Conservation (phyloP, 2,797 vertebrate genomes). For the Molossus alvarezi region DNA sequence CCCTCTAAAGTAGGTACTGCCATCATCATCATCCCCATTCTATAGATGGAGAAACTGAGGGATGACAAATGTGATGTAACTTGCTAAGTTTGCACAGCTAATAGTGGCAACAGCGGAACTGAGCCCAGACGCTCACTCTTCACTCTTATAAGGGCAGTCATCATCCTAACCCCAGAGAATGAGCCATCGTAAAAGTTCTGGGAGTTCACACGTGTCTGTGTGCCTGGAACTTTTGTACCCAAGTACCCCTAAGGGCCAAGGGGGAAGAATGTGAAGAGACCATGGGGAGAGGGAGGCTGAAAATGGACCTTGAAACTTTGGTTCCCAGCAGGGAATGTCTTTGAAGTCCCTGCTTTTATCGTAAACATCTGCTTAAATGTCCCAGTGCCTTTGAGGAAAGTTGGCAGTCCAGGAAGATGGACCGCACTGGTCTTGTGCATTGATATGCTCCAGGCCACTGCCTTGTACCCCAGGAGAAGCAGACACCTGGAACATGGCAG, state of each 20-base stretch:
- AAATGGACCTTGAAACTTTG: slow-evolving; percentile 64
- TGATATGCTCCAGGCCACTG: not conserved
- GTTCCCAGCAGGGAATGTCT: slow-evolving; percentile 54
- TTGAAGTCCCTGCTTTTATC: slow-evolving; percentile 72
- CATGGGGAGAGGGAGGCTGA: not conserved
- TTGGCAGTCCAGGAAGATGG: not conserved
- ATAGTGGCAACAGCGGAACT: not conserved
- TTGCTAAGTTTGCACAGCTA: not conserved
- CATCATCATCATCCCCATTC: not conserved
- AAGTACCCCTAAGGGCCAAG: not conserved
- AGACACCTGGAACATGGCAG: not conserved
- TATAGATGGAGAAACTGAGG: slow-evolving; percentile 24
- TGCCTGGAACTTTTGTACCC: slow-evolving; percentile 38
- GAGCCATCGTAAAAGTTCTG: not conserved
- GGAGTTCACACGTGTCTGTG: not conserved
- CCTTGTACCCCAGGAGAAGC: slow-evolving; percentile 18
- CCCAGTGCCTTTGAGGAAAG: slow-evolving; percentile 51
- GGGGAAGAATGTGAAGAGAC: slow-evolving; percentile 15
- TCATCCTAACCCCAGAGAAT: slow-evolving; percentile 25
- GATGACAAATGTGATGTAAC: not conserved
- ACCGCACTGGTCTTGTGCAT: not conserved
- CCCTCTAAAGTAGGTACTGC: not conserved
- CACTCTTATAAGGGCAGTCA: not conserved
- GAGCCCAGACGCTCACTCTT: slow-evolving; percentile 18
- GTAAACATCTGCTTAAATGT: slow-evolving; percentile 66